Base-by-base conservation (phyloP, 1,140 invertebrate species). In the Penaeus chinensis region DNA sequence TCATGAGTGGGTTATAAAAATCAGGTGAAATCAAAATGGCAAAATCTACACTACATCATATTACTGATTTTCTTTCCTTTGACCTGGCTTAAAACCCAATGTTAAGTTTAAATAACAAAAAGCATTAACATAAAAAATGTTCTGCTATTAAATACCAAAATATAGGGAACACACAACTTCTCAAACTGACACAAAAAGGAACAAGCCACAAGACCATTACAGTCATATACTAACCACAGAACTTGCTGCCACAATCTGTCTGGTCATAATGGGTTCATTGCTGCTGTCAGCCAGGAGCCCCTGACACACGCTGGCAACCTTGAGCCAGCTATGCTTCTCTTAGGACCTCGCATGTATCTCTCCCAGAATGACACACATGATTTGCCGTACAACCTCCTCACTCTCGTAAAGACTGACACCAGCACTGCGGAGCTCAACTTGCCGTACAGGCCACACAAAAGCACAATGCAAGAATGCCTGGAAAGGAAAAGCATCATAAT, bases 241-340 rank as follows among this genome's bases (percentile, higher is more conserved):
- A 63, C 62, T 86, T 69, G 78, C 77, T 80, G 84, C 84, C 78
- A 86, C 77, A 86, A 86, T 81, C 61, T 86, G 84, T 80, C 84
- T 86, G 66, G 84, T 86, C 84, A 86, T 86, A 86, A 86, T 86
- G 84, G 37, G 37, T 32, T 71, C 84, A 86, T 86, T 24, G 62
- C 65, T 69, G 77, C 63, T 37, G 76, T 62, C 37, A 63, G 62
- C 62, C 63, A 69, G 32, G 32, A 65, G 54, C 63, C 78, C 84
- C 24, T 47, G 77, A 84, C 83, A 24, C 62, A 24, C 47, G 47
- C 22, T 27, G 37, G 37, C 83, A 85, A 61, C 74, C 62, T 63
- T 42, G n/a, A 60, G 61, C 66, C 32, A 22, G 24, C n/a, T 32
- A 65, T 42, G 61, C 20, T 62, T 37, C 27, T 7, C 54, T 32